Evolutionary conservation across 2,797 vertebrate species (phyloP).

Genomic region (Hipposideros larvatus): DNA sequence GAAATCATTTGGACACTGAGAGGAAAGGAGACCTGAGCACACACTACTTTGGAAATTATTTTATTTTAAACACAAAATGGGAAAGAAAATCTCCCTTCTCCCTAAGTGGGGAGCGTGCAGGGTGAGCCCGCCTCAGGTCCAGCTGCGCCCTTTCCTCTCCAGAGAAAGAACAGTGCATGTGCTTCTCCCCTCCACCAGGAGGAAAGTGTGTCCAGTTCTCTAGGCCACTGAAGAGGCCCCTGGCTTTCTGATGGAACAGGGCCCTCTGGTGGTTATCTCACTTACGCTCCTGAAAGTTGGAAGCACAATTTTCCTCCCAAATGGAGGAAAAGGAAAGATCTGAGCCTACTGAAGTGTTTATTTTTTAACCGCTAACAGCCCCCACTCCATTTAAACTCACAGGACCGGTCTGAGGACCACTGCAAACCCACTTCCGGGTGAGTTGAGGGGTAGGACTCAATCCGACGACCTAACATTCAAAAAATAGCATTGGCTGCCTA

Average conservation of each 20-base stretch:
- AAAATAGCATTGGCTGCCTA: conserved; percentile 36
- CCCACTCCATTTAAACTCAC: conserved; percentile 42
- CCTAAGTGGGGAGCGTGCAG: neutral
- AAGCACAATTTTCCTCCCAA: conserved; percentile 88
- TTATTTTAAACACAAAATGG: conserved; percentile 19
- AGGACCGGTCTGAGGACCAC: neutral
- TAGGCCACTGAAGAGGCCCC: neutral
- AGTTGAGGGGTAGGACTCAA: neutral
- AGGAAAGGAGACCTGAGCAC: conserved; percentile 1
- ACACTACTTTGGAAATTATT: conserved; percentile 47
- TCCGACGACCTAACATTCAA: conserved; percentile 58
- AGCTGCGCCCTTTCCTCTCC: neutral
- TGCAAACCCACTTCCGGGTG: neutral
- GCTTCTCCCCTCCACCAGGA: neutral
- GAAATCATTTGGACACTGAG: neutral
- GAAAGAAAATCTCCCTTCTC: neutral
- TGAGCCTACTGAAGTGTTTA: conserved; percentile 80
- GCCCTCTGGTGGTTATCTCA: neutral
- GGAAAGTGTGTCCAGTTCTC: neutral
- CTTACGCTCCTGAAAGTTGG: conserved; percentile 70
- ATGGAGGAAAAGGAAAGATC: conserved; percentile 71
- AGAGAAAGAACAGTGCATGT: neutral
- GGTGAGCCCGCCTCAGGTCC: neutral
- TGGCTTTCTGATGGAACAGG: neutral
- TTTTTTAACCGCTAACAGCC: conserved; percentile 84